Percentiles rank a stretch among this genome's conserved stretches.
These are phyloP conservation scores for Drosophila nannoptera DNA, from an alignment of 1,140 invertebrate species.

Conservation along the genomic window DNA sequence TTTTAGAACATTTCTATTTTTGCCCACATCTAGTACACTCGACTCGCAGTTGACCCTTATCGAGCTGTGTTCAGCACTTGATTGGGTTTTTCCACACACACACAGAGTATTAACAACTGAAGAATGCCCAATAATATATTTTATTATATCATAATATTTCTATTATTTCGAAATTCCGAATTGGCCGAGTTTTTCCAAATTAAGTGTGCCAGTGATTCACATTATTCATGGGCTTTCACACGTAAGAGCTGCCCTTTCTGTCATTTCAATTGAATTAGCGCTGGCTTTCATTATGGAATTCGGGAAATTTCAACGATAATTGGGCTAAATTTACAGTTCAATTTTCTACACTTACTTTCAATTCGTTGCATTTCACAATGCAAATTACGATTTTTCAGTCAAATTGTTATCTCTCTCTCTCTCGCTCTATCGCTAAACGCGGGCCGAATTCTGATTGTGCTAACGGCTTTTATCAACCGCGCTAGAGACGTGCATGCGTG, in stretches of 20 bases:
- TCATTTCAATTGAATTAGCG: too few species aligned
- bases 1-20: conserved; percentile 2
- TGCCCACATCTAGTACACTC: background rate
- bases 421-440: background rate
- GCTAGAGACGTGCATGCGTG: conserved; percentile 7
- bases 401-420: background rate
- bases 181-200: too few species aligned
- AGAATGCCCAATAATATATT: background rate
- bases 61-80: background rate
- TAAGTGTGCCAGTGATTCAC: too few species aligned
- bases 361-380: background rate
- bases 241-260: too few species aligned
- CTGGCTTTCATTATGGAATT: too few species aligned
- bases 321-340: background rate
- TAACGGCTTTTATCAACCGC: background rate
- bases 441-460: conserved; percentile 5
- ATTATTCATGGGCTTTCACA: too few species aligned
- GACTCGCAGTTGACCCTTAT: background rate
- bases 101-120: too few species aligned
- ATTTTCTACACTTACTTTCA: background rate
- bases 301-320: too few species aligned
- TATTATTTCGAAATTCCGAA: background rate
- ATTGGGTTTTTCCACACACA: background rate
- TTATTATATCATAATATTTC: background rate
- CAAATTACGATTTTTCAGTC: background rate